Percentiles rank a stretch among this genome's conserved stretches.
Conservation (phyloP, 2,888 invertebrate species). For the Hoplodrina blanda region DNA sequence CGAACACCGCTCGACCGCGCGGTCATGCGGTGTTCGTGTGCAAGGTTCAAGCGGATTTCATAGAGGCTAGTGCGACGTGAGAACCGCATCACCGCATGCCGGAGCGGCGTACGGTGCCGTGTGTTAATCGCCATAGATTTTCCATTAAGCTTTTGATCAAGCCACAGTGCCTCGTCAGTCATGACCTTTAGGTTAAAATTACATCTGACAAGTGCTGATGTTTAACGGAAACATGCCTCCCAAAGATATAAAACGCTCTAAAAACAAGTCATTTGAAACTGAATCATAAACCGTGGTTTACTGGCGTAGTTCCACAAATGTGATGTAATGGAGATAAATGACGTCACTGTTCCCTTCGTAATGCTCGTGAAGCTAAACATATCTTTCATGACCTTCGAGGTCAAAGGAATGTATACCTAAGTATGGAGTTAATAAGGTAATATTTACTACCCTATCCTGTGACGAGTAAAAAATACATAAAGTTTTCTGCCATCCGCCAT, state of each 20-base stretch:
- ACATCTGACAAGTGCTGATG: background rate
- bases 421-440: background rate
- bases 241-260: conserved; percentile 13
- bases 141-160: too few relatives aligned
- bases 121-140: too few relatives aligned
- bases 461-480: background rate
- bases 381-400: conserved; percentile 17
- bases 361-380: conserved; percentile 20
- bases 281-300: conserved; percentile 41
- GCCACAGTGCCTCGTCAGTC: background rate
- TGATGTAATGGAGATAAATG: conserved; percentile 41
- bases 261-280: conserved; percentile 26
- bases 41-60: too few relatives aligned
- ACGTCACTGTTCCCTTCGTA: conserved; percentile 42
- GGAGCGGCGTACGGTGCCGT: too few relatives aligned
- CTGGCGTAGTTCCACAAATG: conserved; percentile 57
- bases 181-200: background rate
- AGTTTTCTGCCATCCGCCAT: background rate
- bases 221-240: conserved; percentile 18
- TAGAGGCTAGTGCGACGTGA: too few relatives aligned
- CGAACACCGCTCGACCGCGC: too few relatives aligned
- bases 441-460: conserved; percentile 3
- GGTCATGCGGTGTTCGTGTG: too few relatives aligned
- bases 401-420: background rate
- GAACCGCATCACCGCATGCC: too few relatives aligned